Percentiles rank a stretch among this genome's conserved stretches.
Evolutionary conservation across 2,888 invertebrate species (phyloP).

Genomic region (Diadromus collaris): DNA sequence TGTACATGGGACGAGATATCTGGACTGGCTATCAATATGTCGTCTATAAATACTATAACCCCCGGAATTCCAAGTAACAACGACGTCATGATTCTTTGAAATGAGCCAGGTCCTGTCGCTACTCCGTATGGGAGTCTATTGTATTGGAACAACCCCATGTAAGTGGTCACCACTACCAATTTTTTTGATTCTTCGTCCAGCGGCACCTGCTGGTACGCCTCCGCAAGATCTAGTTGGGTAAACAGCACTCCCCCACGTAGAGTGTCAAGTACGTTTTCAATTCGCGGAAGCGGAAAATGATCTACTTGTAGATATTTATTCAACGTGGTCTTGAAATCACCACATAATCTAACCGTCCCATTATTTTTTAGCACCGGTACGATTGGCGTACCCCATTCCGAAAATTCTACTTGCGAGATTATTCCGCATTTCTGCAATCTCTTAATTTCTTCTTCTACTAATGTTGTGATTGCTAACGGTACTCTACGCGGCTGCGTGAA

Average conservation of each 20-base stretch:
- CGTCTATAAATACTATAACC: slow-evolving; percentile 44
- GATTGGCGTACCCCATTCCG: slow-evolving; percentile 69
- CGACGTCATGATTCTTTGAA: slow-evolving; percentile 12
- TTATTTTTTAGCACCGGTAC: slow-evolving; percentile 68
- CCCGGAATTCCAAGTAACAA: slow-evolving; percentile 37
- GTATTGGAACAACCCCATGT: slow-evolving; percentile 69
- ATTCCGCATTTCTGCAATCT: slow-evolving; percentile 27
- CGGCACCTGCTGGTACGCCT: slow-evolving; percentile 74
- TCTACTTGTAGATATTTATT: slow-evolving; percentile 56
- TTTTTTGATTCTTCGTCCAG: slow-evolving; percentile 70
- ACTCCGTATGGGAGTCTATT: slow-evolving; percentile 30
- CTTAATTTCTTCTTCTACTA: slow-evolving; percentile 10
- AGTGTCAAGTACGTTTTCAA: slow-evolving; percentile 59
- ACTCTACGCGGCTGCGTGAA: slow-evolving; percentile 52
- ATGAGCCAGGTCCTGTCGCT: slow-evolving; percentile 26
- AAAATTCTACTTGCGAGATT: slow-evolving; percentile 61
- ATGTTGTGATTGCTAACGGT: slow-evolving; percentile 1
- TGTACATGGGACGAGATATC: slow-evolving; percentile 13
- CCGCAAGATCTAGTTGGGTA: slow-evolving; percentile 73
- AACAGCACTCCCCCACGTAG: slow-evolving; percentile 65
- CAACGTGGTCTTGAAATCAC: slow-evolving; percentile 65
- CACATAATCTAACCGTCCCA: slow-evolving; percentile 68
- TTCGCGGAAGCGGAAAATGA: slow-evolving; percentile 59
- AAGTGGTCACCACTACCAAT: slow-evolving; percentile 71
- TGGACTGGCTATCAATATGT: slow-evolving; percentile 31